Evolutionary conservation across 2,797 vertebrate genomes (phyloP).

Genomic region (Adrianichthys oophorus): DNA sequence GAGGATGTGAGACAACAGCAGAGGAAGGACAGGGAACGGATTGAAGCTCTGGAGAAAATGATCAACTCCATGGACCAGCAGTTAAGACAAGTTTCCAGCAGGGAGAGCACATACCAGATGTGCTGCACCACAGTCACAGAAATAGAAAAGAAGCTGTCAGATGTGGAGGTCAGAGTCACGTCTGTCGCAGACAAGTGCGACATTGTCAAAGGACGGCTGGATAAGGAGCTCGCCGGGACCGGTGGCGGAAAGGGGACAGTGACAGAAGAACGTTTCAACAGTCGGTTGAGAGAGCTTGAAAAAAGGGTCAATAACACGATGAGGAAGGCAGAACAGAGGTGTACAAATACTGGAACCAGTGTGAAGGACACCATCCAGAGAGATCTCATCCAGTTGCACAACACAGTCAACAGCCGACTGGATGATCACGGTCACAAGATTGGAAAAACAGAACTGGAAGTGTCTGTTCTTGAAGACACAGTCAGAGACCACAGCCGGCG

Average conservation of each 20-base stretch:
- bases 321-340: constrained; percentile 81
- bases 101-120: constrained; percentile 61
- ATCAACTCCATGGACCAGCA: constrained; percentile 83
- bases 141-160: constrained; percentile 72
- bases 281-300: constrained; percentile 79
- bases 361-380: constrained; percentile 76
- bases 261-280: constrained; percentile 72
- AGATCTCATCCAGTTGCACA: constrained; percentile 75
- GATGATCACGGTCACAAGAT: constrained; percentile 73
- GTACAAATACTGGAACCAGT: constrained; percentile 74
- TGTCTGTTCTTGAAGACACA: constrained; percentile 70
- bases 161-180: constrained; percentile 77
- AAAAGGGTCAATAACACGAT: constrained; percentile 80
- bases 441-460: constrained; percentile 75
- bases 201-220: constrained; percentile 75
- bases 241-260: constrained; percentile 60
- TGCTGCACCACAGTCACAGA: constrained; percentile 75
- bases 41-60: constrained; percentile 84
- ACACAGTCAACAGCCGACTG: constrained; percentile 59
- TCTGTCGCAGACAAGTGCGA: constrained; percentile 73
- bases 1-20: constrained; percentile 84
- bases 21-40: constrained; percentile 83
- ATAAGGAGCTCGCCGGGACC: constrained; percentile 69
- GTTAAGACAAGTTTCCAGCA: constrained; percentile 69
- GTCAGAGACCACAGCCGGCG: constrained; percentile 72